These are phyloP conservation scores for Ricordea florida DNA, from an alignment of 92 coral and sea anemone species.

Conservation along the genomic window DNA sequence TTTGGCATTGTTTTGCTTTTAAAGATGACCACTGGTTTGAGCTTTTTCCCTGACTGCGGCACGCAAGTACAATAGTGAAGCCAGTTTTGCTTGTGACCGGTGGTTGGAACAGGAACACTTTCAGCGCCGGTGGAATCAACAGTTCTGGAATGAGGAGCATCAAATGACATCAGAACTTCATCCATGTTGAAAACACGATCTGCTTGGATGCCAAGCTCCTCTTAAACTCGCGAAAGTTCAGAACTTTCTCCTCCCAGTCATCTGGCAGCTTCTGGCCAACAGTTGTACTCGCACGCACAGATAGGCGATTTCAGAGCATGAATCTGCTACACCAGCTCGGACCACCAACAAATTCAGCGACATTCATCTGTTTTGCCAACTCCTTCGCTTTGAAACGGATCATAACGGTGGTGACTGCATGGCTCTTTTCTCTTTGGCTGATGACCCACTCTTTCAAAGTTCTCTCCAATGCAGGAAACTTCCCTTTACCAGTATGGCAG, in stretches of 20 bases:
- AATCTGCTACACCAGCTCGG: constrained; percentile 55
- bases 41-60: constrained; percentile 51
- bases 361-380: constrained; percentile 46
- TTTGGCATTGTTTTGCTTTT: constrained; percentile 60
- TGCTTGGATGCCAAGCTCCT: constrained; percentile 31
- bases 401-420: constrained; percentile 47
- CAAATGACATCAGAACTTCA: constrained; percentile 62
- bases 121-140: constrained; percentile 24
- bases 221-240: constrained; percentile 53
- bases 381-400: constrained; percentile 49
- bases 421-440: constrained; percentile 29
- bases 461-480: constrained; percentile 48
- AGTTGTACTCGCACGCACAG: constrained; percentile 53
- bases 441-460: constrained; percentile 45
- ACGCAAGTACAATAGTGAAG: constrained; percentile 51
- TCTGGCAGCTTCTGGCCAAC: constrained; percentile 60
- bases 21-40: constrained; percentile 60
- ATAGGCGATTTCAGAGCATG: constrained; percentile 47
- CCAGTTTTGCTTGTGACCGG: constrained; percentile 56
- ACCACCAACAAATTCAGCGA: constrained; percentile 47
- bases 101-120: constrained; percentile 43
- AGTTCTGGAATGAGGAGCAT: constrained; percentile 30
- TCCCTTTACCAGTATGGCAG: constrained; percentile 38
- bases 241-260: constrained; percentile 58
- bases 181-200: constrained; percentile 57